Evolutionary conservation across 2,797 vertebrate genomes (phyloP).

Genomic region (Catostomus latipinnis): DNA sequence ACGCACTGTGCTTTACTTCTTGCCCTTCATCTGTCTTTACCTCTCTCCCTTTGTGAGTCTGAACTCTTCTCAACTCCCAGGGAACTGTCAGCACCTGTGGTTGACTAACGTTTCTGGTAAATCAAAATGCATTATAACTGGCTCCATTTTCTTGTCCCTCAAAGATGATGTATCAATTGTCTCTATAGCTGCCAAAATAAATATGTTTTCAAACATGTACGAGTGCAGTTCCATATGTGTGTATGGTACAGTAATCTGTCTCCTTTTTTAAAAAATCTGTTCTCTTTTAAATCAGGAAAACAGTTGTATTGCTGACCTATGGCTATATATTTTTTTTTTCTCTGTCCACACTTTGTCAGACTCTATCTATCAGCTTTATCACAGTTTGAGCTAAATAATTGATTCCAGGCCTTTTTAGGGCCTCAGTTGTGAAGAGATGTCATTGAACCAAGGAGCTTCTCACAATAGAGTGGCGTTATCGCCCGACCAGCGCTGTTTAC

Average conservation of each 20-base stretch:
- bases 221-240: constrained; percentile 73
- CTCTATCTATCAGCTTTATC: constrained; percentile 48
- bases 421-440: constrained; percentile 37
- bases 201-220: constrained; percentile 73
- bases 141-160: constrained; percentile 79
- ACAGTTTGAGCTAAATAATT: constrained; percentile 50
- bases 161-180: constrained; percentile 70
- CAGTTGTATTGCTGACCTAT: constrained; percentile 31
- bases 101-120: constrained; percentile 79
- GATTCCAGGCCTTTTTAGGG: constrained; percentile 35
- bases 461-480: constrained; percentile 53
- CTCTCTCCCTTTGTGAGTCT: constrained; percentile 50
- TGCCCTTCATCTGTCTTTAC: constrained; percentile 49
- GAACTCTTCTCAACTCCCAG: constrained; percentile 69
- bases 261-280: not conserved
- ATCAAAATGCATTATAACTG: constrained; percentile 80
- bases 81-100: constrained; percentile 76
- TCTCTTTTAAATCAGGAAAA: constrained; percentile 38
- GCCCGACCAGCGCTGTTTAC: constrained; percentile 44
- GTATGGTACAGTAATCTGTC: constrained; percentile 47
- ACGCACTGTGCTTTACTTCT: constrained; percentile 40
- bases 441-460: constrained; percentile 43
- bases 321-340: constrained; percentile 25
- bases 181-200: constrained; percentile 76
- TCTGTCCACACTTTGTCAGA: not conserved